Conservation (phyloP, 1,140 invertebrate genomes). For the Lanistes nyassanus region DNA sequence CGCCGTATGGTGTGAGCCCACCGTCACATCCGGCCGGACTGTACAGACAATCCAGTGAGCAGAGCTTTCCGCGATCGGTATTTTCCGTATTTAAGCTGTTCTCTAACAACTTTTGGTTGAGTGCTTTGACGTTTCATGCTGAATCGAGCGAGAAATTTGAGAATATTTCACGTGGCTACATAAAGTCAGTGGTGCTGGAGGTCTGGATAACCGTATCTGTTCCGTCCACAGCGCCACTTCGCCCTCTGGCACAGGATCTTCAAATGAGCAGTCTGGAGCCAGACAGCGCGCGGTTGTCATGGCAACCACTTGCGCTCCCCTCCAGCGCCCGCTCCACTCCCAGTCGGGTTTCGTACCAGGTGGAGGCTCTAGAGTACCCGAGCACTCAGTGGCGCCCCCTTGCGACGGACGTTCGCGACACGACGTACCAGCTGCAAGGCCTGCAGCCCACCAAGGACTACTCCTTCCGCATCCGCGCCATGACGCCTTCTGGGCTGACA, state of each 20-base stretch:
- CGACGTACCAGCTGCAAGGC: slow-evolving; percentile 49
- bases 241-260: slow-evolving; percentile 47
- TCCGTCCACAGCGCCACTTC: slow-evolving; percentile 39
- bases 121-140: no score
- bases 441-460: slow-evolving; percentile 52
- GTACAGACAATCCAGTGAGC: slow-evolving; percentile 34
- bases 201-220: no score
- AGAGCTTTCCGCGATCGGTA: background rate
- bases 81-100: background rate
- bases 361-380: slow-evolving; percentile 55
- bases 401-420: slow-evolving; percentile 47
- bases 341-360: slow-evolving; percentile 46
- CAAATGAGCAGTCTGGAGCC: slow-evolving; percentile 50
- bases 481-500: slow-evolving; percentile 79
- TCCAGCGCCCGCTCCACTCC: slow-evolving; percentile 35
- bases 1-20: slow-evolving; percentile 95
- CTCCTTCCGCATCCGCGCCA: slow-evolving; percentile 61
- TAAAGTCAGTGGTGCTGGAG: no score
- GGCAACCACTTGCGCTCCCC: slow-evolving; percentile 38
- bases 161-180: no score
- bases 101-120: background rate
- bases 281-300: slow-evolving; percentile 47
- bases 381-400: slow-evolving; percentile 50
- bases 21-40: slow-evolving; percentile 69
- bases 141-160: no score